Evolutionary conservation across 2,797 vertebrate genomes (phyloP).

Genomic region (Hirundo rustica): DNA sequence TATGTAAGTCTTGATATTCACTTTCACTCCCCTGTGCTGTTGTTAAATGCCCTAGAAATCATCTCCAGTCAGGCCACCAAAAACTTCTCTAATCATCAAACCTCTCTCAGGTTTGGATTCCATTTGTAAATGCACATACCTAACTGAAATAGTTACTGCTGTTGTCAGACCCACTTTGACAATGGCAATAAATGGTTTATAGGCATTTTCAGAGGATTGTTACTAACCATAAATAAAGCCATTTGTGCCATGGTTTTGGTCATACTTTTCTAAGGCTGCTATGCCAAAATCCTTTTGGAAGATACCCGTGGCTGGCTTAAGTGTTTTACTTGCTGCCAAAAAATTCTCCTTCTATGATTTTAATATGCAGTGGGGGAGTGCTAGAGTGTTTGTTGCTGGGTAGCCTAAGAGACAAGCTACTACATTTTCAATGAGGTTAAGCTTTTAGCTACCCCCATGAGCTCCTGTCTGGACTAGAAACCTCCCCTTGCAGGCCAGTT

Average conservation of each 20-base stretch:
- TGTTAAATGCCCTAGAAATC: neutral
- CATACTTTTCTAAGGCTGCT: neutral
- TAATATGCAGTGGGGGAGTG: neutral
- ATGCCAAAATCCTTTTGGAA: conserved; percentile 4
- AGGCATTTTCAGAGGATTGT: neutral
- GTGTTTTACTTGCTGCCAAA: neutral
- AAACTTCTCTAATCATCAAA: neutral
- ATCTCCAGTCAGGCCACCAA: neutral
- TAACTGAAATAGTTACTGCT: neutral
- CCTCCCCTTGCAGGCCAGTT: neutral
- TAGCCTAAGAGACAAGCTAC: neutral
- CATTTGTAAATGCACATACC: neutral
- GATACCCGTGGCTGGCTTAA: neutral
- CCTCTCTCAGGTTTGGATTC: neutral
- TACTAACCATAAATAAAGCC: neutral
- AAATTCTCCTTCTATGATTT: neutral
- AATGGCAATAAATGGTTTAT: neutral
- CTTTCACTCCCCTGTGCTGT: neutral
- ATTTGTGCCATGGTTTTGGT: neutral
- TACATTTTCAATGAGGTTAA: neutral
- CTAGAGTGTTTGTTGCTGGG: neutral
- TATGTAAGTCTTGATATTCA: neutral
- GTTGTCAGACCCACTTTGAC: neutral
- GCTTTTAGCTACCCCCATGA: neutral
- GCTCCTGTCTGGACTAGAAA: neutral